phyloP scores from a whole-genome alignment of 2,888 invertebrate species.

The Hyposoter dolosus region DNA sequence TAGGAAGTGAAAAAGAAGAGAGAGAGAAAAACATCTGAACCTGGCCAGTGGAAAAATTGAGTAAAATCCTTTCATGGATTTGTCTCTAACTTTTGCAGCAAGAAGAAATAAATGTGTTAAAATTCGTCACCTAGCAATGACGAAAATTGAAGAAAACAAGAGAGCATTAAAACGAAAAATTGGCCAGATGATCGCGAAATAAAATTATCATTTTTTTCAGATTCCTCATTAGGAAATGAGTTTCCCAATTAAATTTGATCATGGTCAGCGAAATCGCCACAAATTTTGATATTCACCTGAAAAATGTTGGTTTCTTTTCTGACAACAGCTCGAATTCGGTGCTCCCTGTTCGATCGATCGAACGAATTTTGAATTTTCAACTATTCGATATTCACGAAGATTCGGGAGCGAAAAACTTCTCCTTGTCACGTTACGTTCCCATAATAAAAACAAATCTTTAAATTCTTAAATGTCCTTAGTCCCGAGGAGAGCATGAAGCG shows the following conservation, averaged over 20 bases:
- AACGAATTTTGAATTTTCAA: background rate
- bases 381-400: background rate
- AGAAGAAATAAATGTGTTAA: background rate
- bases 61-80: slow-evolving; percentile 67
- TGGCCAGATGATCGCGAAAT: background rate
- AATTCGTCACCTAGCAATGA: background rate
- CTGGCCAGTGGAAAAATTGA: slow-evolving; percentile 76
- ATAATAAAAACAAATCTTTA: slow-evolving; percentile 28
- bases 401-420: background rate
- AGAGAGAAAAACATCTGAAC: slow-evolving; percentile 77
- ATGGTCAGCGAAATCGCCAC: too few species aligned
- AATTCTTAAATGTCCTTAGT: slow-evolving; percentile 35
- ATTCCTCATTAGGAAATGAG: background rate
- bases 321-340: too few species aligned
- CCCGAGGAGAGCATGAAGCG: slow-evolving; percentile 25
- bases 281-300: background rate
- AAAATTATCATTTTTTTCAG: background rate
- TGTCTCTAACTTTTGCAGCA: slow-evolving; percentile 64
- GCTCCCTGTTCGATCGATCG: too few species aligned
- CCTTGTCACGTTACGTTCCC: slow-evolving; percentile 10
- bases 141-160: background rate
- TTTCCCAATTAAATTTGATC: background rate
- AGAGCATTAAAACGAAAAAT: background rate
- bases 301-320: slow-evolving; percentile 24
- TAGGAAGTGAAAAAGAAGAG: slow-evolving; percentile 59